Base-by-base conservation (phyloP, 2,888 invertebrate genomes). In the Linnaemya tessellans region DNA sequence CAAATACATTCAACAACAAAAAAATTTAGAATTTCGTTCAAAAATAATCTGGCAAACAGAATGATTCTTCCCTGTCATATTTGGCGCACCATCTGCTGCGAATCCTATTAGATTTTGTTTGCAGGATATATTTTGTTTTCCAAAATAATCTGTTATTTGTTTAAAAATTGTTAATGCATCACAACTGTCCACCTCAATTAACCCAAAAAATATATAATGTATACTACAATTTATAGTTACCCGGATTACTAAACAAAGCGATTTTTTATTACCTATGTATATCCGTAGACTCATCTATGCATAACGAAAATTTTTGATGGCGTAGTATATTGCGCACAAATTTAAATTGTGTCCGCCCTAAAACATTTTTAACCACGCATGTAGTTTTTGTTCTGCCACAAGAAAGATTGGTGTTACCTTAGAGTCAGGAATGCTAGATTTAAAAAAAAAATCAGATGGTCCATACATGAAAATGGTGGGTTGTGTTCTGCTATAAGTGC, bases 321-420 rank as follows among this genome's bases (percentile, higher is more conserved):
- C 11, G 4, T 9, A 43, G 22, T 22, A 43, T 64, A 38, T 41
- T 41, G 13, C 62, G 22, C 41, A 64, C 62, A 15, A 64, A 64
- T 20, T 64, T 22, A 62, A 62, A 62, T 38, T 38, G 41, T 35
- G 62, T 62, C 18, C 62, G 62, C 38, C 38, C 38, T 18, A 64
- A 64, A 43, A 41, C 41, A 11, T 64, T 41, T 64, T 64, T 64
- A 20, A 43, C 22, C 3, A 41, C 20, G 13, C 41, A 64, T 43
- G 22, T 64, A 11, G 41, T 64, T 64, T 43, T 64, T 41, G 64
- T 64, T 64, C 22, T 64, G 3, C 62, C 41, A 64, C 62, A 64
- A 11, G 62, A 18, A 41, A 41, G 10, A 11, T 43, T 3, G 43
- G 64, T 20, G 22, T 22, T 64, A 64, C 22, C 22, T 43, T 64